Conservation (phyloP, 2,113 vertebrate species). For the Varanus komodoensis region DNA sequence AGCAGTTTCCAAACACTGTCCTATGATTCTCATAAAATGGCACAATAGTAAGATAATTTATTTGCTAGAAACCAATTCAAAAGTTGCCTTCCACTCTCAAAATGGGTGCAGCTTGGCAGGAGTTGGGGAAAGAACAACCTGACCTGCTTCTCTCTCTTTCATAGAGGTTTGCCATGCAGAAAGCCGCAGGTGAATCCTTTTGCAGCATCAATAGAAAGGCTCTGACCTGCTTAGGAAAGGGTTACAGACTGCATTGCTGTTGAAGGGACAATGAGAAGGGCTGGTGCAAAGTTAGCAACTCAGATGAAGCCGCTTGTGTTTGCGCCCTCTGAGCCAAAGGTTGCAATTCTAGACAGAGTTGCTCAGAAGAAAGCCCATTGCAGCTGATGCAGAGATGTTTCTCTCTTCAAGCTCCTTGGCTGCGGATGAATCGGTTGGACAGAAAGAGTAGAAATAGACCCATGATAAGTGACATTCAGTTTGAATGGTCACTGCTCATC, state of each 20-base stretch:
- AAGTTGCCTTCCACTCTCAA: too few species aligned
- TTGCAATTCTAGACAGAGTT: background rate
- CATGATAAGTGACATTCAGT: background rate
- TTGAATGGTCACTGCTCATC: background rate
- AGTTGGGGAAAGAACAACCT: background rate
- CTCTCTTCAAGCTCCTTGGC: background rate
- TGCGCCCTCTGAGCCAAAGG: background rate
- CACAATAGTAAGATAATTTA: too few species aligned
- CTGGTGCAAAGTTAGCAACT: background rate
- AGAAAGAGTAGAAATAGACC: background rate
- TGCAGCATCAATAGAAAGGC: background rate
- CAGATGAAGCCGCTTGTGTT: too few species aligned
- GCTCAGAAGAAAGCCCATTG: background rate
- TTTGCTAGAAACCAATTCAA: too few species aligned
- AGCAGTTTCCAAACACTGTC: background rate
- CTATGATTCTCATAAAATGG: background rate
- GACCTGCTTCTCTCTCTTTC: background rate
- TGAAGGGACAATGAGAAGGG: background rate
- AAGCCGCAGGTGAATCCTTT: background rate
- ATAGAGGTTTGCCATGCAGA: background rate
- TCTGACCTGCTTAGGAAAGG: too few species aligned
- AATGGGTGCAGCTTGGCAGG: background rate
- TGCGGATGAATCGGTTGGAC: background rate
- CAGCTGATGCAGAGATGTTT: background rate
- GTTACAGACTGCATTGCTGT: background rate